Evolutionary conservation across 2,888 invertebrate genomes (phyloP), one percentile per base, ranked within the genome.

Genomic region (Carcina quercana): DNA sequence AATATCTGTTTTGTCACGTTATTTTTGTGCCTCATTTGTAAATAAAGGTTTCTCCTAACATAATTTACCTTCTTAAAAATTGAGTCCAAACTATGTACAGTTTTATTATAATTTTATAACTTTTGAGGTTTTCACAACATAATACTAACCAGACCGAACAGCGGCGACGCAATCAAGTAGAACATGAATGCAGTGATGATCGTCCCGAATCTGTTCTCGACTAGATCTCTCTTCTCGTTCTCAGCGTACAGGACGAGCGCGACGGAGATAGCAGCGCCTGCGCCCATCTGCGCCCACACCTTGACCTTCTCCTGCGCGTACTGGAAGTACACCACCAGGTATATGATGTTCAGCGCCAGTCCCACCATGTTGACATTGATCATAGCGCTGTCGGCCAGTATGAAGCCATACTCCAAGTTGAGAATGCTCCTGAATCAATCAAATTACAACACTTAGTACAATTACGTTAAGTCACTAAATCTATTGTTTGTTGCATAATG

Each of bases 341-440:
- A 96, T 3, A 87, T 38, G 2, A 87, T 58, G 63, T 92, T 95
- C 30, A 93, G 73, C 0, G 86, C 69, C 37, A 92, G 75, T 40
- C 94, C 95, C 52, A 90, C 87, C 29, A 91, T 58, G 68, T 95
- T 96, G 12, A 94, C 92, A 54, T 86, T 86, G 28, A 93, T 89
- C 90, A 94, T 93, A 1, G 88, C 89, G 43, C 85, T 71, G 59
- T 96, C 95, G 27, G 87, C 79, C 38, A 95, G 79, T 25, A 95
- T 84, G 43, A 87, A 72, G 11, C 92, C 93, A 70, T 91, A 92
- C 56, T 91, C 90, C 38, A 95, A 78, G 85, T 92, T 92, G 35
- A 95, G 79, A 24, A 89, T 63, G 32, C 89, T 88, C 74, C 95
- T 95, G 71, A n/a, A n/a, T 3, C 6, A 10, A 24, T 10, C 5